Percentiles rank a stretch among this genome's conserved stretches.
These are phyloP conservation scores for Gila robusta DNA, from an alignment of 2,797 vertebrate genomes.

Conservation along the genomic window DNA sequence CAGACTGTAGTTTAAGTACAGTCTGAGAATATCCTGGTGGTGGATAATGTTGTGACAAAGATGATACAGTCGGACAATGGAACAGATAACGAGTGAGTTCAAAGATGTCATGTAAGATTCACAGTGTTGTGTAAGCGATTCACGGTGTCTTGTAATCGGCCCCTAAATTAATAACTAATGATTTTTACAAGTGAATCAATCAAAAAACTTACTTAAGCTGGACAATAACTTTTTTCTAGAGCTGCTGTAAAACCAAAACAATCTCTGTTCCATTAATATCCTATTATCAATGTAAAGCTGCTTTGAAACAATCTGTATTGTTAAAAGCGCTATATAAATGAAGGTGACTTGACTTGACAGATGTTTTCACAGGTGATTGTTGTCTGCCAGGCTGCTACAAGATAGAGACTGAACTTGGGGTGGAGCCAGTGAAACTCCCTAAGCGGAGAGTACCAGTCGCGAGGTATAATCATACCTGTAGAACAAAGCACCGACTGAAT, in stretches of 20 bases:
- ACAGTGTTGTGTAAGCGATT: no score
- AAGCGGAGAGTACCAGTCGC: neutral
- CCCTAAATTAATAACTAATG: no score
- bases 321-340: no score
- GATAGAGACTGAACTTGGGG: neutral
- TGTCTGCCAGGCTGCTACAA: neutral
- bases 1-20: neutral
- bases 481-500: slow-evolving; percentile 8
- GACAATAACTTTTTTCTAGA: no score
- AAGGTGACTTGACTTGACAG: neutral
- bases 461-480: neutral
- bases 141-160: no score
- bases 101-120: no score
- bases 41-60: neutral
- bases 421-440: neutral
- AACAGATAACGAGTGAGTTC: slow-evolving; percentile 1
- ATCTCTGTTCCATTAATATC: no score
- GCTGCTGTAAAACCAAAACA: no score
- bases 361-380: slow-evolving; percentile 13
- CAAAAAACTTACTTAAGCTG: no score
- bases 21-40: neutral
- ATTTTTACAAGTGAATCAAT: no score
- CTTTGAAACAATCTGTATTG: no score
- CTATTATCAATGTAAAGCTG: no score
- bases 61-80: neutral